Evolutionary conservation across 2,113 vertebrate genomes (phyloP).

Genomic region (Microtus richardsoni): DNA sequence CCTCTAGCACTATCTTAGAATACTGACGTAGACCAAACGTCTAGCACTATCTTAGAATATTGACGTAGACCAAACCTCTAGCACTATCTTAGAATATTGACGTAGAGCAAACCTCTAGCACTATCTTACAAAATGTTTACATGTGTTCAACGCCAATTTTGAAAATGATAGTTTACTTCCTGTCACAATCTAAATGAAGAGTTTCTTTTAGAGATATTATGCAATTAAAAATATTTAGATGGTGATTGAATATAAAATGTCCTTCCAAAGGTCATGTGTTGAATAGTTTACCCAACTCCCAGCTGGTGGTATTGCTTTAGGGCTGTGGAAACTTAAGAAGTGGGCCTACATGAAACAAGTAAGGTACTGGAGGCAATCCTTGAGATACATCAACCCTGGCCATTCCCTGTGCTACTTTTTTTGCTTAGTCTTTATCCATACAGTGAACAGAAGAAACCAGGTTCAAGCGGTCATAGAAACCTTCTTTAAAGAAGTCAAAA

Average conservation of each 20-base stretch:
- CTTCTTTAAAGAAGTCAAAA: background rate
- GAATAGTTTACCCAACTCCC: background rate
- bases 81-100: background rate
- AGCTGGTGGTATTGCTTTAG: background rate
- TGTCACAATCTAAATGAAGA: background rate
- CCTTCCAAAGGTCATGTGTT: background rate
- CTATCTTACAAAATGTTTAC: background rate
- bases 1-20: too few relatives aligned
- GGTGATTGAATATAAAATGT: background rate
- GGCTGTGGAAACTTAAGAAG: background rate
- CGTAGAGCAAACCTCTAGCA: background rate
- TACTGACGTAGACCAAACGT: too few relatives aligned
- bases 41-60: too few relatives aligned
- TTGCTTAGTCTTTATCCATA: background rate
- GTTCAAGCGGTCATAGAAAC: background rate
- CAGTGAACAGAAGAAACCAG: background rate
- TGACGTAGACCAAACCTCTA: too few relatives aligned
- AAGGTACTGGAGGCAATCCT: too few relatives aligned
- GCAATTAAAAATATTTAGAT: background rate
- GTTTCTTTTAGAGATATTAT: slow-evolving; percentile 8
- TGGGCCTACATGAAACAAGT: too few relatives aligned
- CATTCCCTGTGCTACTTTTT: background rate
- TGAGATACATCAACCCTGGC: background rate
- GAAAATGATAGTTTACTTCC: background rate
- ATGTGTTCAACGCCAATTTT: background rate